Evolutionary conservation across 2,888 invertebrate genomes (phyloP).

Genomic region (Oegoconia quadripuncta): DNA sequence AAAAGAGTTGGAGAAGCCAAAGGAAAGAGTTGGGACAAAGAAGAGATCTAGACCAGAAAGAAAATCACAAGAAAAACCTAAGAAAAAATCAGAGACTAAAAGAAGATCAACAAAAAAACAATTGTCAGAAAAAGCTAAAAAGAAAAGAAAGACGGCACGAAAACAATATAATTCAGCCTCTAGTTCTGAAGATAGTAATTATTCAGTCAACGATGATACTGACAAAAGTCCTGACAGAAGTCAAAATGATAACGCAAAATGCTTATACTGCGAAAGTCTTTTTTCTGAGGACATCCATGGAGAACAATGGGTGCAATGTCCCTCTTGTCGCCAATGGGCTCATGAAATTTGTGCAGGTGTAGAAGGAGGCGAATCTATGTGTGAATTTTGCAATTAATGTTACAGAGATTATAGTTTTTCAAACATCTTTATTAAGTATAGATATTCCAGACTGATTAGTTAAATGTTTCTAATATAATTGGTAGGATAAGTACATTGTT

Average conservation of each 20-base stretch:
- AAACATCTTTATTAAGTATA: background rate
- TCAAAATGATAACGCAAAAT: constrained; percentile 10
- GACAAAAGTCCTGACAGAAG: constrained; percentile 12
- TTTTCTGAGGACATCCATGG: constrained; percentile 14
- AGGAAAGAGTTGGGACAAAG: background rate
- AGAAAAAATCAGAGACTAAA: constrained; percentile 1
- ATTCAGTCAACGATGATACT: constrained; percentile 11
- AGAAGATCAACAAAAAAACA: constrained; percentile 6
- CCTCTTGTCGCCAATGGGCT: constrained; percentile 11
- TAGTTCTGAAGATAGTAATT: constrained; percentile 7
- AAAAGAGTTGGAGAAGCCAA: constrained; percentile 4
- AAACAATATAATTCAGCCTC: background rate
- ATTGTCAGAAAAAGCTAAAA: constrained; percentile 2
- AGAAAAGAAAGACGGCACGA: constrained; percentile 9
- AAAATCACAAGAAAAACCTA: constrained; percentile 2
- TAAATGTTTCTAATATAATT: constrained; percentile 2
- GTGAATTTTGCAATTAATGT: background rate
- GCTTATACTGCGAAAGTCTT: constrained; percentile 10
- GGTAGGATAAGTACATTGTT: too few species aligned
- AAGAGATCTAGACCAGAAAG: constrained; percentile 12
- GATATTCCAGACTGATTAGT: background rate
- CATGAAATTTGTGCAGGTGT: constrained; percentile 10
- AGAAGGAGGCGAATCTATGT: background rate
- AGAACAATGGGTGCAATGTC: constrained; percentile 14
- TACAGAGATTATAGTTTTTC: background rate